Evolutionary conservation across 2,113 vertebrate species (phyloP).

Genomic region (Prolemur simus): DNA sequence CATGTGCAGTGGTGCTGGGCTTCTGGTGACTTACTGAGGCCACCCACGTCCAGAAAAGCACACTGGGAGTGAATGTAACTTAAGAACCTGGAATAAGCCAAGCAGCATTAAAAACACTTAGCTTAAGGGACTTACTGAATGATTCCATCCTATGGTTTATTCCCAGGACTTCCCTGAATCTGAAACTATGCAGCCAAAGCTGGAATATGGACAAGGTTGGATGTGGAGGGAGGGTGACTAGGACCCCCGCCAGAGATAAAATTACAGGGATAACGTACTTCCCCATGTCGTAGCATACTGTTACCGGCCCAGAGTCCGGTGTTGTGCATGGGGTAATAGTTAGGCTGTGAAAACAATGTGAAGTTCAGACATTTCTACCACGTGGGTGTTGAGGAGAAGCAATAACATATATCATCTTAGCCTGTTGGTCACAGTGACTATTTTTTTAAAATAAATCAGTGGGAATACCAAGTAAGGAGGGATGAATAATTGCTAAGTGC

Average conservation of each 20-base stretch:
- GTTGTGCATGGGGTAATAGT: background rate
- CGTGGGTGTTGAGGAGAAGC: background rate
- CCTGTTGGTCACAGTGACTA: background rate
- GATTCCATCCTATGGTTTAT: background rate
- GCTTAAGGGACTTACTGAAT: slow-evolving; percentile 42
- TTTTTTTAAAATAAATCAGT: background rate
- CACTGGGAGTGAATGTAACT: slow-evolving; percentile 52
- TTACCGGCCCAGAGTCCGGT: fast-evolving
- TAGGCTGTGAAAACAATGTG: background rate
- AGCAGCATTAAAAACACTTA: slow-evolving; percentile 63
- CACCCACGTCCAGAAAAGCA: slow-evolving; percentile 72
- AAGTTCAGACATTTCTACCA: background rate
- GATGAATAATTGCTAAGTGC: background rate
- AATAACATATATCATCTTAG: background rate
- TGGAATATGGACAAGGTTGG: background rate
- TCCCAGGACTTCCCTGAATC: background rate
- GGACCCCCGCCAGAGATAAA: background rate
- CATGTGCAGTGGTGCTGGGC: background rate
- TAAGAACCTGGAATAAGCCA: slow-evolving; percentile 66
- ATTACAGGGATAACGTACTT: background rate
- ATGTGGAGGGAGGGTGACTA: background rate
- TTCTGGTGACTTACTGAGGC: slow-evolving; percentile 41
- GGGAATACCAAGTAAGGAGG: background rate
- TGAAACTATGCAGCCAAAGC: background rate
- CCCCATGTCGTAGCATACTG: fast-evolving